phyloP scores from a whole-genome alignment of 2,113 vertebrate species.

The Phaethon lepturus region DNA sequence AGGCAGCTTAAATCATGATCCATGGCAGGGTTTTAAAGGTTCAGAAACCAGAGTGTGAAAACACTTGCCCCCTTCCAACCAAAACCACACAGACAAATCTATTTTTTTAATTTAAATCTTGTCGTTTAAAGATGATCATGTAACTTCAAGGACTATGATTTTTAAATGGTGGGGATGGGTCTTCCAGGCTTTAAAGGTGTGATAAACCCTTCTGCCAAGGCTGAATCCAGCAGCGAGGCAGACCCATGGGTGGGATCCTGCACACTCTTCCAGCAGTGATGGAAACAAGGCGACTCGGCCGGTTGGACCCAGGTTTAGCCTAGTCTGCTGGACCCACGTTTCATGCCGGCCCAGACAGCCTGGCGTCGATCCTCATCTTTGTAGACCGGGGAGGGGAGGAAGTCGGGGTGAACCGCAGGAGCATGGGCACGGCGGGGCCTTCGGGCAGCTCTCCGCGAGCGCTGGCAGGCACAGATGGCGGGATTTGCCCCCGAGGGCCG shows the following conservation, averaged over 20 bases:
- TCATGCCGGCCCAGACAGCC: background rate
- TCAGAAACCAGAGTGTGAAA: background rate
- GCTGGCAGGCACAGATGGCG: background rate
- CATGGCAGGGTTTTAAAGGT: background rate
- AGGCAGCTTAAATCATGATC: background rate
- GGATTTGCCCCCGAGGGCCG: background rate
- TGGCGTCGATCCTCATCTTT: background rate
- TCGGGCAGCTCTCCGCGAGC: background rate
- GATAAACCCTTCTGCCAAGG: background rate
- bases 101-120: background rate
- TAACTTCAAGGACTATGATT: background rate
- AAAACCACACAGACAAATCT: background rate
- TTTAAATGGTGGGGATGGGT: background rate
- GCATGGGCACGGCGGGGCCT: background rate
- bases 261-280: background rate
- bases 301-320: background rate
- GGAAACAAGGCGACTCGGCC: background rate
- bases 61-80: background rate
- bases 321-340: background rate
- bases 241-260: too few relatives aligned
- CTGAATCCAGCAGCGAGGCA: background rate
- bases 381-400: background rate
- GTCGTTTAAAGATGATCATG: accelerated
- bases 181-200: background rate
- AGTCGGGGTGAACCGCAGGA: background rate